Evolutionary conservation across 2,113 vertebrate genomes (phyloP).

Genomic region (Alligator mississippiensis): DNA sequence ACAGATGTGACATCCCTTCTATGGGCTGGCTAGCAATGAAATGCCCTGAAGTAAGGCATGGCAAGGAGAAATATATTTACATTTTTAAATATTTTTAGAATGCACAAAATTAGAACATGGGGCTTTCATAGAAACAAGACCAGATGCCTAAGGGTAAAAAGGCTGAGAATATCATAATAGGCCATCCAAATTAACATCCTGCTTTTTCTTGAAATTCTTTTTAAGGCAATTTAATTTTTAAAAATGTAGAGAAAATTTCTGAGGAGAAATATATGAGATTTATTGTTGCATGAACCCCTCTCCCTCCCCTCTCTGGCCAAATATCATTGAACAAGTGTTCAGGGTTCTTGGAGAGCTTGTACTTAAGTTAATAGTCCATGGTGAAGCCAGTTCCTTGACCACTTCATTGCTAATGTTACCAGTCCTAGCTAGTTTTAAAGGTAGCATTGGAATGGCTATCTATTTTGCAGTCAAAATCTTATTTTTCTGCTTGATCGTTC

Average conservation of each 20-base stretch:
- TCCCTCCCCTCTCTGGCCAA: no score
- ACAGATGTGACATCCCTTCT: neutral
- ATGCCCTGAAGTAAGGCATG: neutral
- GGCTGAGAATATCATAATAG: accelerated
- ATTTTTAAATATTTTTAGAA: neutral
- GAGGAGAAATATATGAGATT: accelerated
- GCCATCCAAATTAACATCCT: neutral
- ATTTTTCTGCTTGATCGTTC: no score
- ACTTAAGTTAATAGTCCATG: no score
- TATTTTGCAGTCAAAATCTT: neutral
- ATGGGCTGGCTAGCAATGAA: neutral
- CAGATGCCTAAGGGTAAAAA: neutral
- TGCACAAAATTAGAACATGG: neutral
- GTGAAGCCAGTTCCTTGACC: neutral
- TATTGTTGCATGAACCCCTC: neutral
- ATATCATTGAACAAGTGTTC: no score
- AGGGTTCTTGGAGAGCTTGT: no score
- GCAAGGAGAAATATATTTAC: neutral
- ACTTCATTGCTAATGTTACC: neutral
- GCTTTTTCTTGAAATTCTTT: neutral
- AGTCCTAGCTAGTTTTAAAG: neutral
- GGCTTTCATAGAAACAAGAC: neutral
- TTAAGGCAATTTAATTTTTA: neutral
- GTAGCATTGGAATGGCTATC: neutral
- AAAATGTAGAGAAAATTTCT: neutral